Evolutionary conservation across 2,797 vertebrate genomes (phyloP).

Genomic region (Anableps anableps): DNA sequence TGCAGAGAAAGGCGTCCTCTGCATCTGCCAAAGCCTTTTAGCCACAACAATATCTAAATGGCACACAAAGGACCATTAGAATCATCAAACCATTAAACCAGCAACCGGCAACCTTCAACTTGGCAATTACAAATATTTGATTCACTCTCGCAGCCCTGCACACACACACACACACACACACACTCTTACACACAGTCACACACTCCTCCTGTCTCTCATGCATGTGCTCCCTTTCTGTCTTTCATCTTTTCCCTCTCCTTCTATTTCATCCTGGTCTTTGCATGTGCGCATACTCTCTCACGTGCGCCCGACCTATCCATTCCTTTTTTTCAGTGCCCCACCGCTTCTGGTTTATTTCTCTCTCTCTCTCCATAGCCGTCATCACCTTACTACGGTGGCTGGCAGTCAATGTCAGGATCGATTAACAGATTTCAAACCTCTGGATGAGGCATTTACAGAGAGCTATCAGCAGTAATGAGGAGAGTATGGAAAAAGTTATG

Average conservation of each 20-base stretch:
- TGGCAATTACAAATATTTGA: conserved; percentile 59
- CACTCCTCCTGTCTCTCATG: conserved; percentile 30
- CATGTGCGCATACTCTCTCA: conserved; percentile 35
- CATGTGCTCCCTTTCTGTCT: conserved; percentile 30
- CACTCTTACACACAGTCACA: conserved; percentile 5
- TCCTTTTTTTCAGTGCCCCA: neutral
- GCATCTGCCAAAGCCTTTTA: conserved; percentile 68
- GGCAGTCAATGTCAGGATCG: conserved; percentile 56
- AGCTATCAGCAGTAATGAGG: conserved; percentile 27
- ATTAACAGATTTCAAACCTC: conserved; percentile 59
- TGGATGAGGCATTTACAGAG: conserved; percentile 50
- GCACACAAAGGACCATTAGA: conserved; percentile 67
- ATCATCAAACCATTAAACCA: conserved; percentile 65
- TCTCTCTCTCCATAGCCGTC: neutral
- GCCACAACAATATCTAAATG: conserved; percentile 68
- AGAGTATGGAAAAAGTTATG: conserved; percentile 17
- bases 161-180: conserved; percentile 2
- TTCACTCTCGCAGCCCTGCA: conserved; percentile 18
- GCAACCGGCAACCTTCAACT: conserved; percentile 60
- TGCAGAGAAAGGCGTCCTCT: conserved; percentile 49
- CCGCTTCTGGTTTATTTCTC: neutral
- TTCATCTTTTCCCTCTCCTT: conserved; percentile 35
- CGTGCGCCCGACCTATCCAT: conserved; percentile 32
- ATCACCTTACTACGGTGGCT: conserved; percentile 20
- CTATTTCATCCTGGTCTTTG: conserved; percentile 26